Conservation (phyloP, 2,797 vertebrate genomes). For the Ctenosaura bakeri region DNA sequence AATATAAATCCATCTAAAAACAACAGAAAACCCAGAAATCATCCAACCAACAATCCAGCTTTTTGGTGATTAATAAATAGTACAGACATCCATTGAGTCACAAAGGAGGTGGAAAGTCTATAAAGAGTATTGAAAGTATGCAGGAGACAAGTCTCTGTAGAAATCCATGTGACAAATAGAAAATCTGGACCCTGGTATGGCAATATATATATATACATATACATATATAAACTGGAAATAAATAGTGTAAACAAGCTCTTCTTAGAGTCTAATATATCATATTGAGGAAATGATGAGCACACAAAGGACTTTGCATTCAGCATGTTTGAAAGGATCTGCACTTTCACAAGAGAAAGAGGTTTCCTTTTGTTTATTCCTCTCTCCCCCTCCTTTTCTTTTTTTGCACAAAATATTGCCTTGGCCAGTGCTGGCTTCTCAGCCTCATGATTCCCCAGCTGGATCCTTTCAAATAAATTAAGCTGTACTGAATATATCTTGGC, state of each 20-base stretch:
- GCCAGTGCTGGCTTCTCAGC: conserved; percentile 7
- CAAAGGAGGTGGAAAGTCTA: conserved; percentile 27
- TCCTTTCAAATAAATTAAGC: conserved; percentile 30
- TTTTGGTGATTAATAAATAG: conserved; percentile 45
- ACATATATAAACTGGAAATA: conserved; percentile 50
- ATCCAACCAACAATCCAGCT: conserved; percentile 6
- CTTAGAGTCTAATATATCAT: conserved; percentile 40
- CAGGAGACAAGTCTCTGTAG: conserved; percentile 42
- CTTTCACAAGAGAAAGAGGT: conserved; percentile 29
- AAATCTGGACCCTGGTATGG: conserved; percentile 39
- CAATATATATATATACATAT: conserved; percentile 13
- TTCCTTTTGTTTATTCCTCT: background rate
- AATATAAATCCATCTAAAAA: conserved; percentile 27
- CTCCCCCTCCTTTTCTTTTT: background rate
- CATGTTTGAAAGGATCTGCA: background rate
- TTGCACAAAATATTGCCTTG: conserved; percentile 16
- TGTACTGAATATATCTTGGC: conserved; percentile 1
- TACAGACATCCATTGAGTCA: conserved; percentile 53
- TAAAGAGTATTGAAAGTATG: conserved; percentile 54
- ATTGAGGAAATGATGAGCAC: conserved; percentile 44
- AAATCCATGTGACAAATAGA: conserved; percentile 59
- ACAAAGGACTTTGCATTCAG: conserved; percentile 39
- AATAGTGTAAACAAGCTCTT: conserved; percentile 60
- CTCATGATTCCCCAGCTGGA: background rate
- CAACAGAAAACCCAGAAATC: conserved; percentile 19